phyloP scores from a whole-genome alignment of 1,140 invertebrate genomes.

The Atta colombica region DNA sequence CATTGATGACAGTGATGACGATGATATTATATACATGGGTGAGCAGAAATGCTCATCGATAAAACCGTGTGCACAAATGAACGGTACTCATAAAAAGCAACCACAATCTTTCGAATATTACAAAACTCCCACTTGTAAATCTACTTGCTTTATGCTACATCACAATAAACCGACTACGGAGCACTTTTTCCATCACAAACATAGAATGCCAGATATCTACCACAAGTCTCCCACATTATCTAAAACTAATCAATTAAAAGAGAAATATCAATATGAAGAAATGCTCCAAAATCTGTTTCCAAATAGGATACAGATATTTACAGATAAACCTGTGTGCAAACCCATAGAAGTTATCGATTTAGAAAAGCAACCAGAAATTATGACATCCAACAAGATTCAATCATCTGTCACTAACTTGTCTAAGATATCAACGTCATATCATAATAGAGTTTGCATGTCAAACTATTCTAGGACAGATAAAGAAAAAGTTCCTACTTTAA shows the following conservation, averaged over 20 bases:
- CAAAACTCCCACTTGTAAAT: conserved; percentile 30
- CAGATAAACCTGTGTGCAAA: conserved; percentile 63
- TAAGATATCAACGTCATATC: not conserved
- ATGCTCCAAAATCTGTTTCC: conserved; percentile 80
- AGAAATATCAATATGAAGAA: conserved; percentile 81
- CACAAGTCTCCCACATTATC: conserved; percentile 69
- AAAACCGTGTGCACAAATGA: conserved; percentile 50
- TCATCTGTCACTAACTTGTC: conserved; percentile 1
- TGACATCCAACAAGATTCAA: not conserved
- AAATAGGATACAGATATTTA: conserved; percentile 65
- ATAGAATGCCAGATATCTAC: conserved; percentile 19
- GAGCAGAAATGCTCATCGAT: conserved; percentile 52
- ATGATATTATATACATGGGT: conserved; percentile 52
- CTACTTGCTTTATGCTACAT: not conserved
- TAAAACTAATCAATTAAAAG: conserved; percentile 74
- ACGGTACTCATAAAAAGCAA: conserved; percentile 59
- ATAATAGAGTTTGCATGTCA: not conserved
- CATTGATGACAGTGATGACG: conserved; percentile 68
- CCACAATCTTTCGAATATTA: conserved; percentile 40
- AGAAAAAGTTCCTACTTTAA: conserved; percentile 47
- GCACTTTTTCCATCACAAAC: conserved; percentile 31
- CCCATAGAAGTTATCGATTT: conserved; percentile 78
- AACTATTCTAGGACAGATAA: conserved; percentile 19
- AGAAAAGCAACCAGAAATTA: conserved; percentile 60
- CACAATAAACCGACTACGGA: conserved; percentile 54